Base-by-base conservation (phyloP, 2,113 vertebrate genomes). In the Etheostoma spectabile region DNA sequence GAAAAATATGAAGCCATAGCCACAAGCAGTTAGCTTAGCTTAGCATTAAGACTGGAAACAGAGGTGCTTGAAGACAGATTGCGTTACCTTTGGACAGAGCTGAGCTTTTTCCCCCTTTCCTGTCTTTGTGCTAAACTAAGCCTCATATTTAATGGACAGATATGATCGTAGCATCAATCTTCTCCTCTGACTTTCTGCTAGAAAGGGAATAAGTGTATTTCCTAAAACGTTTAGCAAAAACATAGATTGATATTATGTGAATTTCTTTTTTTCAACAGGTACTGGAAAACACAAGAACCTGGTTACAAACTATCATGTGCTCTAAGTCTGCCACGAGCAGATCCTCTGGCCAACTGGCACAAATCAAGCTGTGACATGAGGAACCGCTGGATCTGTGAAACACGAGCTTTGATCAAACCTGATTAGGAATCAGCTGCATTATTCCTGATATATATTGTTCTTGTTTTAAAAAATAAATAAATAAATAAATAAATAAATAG, bases 341-440 rank as follows among this genome's bases (percentile, higher is more conserved):
- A 51, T 13, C 48, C 74, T 18, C 67, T 24, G 73, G 63, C 60
- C 66, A 91, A 69, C 75, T 93, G 89, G 92, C 3, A 10, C 0
- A 86, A 51, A 66, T 14, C 0, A 0, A 2, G 22, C 52, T 93
- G 92, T 5, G 0, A 0, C 3, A 82, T 73, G 71, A 48, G 0
- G 13, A 93, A 88, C 65, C 33, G 57, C 30, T 91, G 71, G 64
- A 79, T 93, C 78, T 93, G 92, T 80, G 83, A 93, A 85, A 74
- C 13, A 6, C 75, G 10, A 67, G 71, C 81, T 5, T 52, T 92
- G 6, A 65, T 86, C 56, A 76, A 70, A 85, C 19, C 30, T 0
- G 49, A 85, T 15, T 60, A 60, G 18, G 22, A 24, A 19, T 38
- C 35, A 19, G 21, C 10, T 24, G 0, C 30, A 8, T n/a, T 45